phyloP scores from a whole-genome alignment of 1,140 invertebrate species.

The Wiebesia pumilae region DNA sequence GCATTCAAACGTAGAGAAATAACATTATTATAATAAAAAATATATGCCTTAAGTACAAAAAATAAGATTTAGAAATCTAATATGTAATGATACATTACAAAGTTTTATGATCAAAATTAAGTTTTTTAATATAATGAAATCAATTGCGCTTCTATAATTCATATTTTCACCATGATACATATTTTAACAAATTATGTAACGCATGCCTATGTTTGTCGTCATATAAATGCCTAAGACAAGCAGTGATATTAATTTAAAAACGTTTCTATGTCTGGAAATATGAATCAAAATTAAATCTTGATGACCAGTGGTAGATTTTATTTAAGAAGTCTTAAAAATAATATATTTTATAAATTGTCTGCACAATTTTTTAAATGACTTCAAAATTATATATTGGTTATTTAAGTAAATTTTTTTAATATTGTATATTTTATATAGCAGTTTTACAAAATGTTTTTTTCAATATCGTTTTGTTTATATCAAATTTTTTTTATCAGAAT shows the following conservation, averaged over 20 bases:
- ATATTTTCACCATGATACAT: conserved; percentile 34
- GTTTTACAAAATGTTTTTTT: not conserved
- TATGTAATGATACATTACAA: conserved; percentile 47
- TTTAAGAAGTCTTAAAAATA: not conserved
- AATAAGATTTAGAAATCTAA: conserved; percentile 49
- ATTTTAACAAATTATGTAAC: not conserved
- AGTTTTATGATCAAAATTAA: conserved; percentile 39
- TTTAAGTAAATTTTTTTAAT: not conserved
- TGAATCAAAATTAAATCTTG: conserved; percentile 24
- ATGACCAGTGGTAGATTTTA: conserved; percentile 13
- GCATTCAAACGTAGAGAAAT: conserved; percentile 44
- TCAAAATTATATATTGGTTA: not conserved
- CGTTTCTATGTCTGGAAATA: conserved; percentile 18
- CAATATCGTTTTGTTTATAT: not conserved
- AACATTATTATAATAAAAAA: conserved; percentile 40
- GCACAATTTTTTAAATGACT: not conserved
- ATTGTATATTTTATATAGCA: not conserved
- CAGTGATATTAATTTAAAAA: not conserved
- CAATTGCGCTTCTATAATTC: conserved; percentile 19
- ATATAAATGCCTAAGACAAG: not conserved
- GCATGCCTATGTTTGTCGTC: not conserved
- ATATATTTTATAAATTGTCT: not conserved
- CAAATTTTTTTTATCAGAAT: not conserved
- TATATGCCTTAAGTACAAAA: conserved; percentile 56
- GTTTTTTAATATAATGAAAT: not conserved